Evolutionary conservation across 2,888 invertebrate genomes (phyloP).

Genomic region (Fragum sueziense): DNA sequence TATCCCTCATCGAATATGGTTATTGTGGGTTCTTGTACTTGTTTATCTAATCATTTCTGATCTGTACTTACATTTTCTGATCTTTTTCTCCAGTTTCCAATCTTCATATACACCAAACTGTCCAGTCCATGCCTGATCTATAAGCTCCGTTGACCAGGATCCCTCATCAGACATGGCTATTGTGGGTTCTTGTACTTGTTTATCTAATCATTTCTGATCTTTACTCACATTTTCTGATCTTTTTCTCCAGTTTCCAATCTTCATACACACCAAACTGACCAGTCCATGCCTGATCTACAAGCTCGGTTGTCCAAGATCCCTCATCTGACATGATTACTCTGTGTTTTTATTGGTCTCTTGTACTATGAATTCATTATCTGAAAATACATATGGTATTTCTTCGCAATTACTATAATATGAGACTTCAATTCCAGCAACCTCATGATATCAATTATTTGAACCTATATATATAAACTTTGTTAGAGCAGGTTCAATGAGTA

Average conservation of each 20-base stretch:
- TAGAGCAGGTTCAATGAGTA: too few relatives aligned
- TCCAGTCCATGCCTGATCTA: conserved; percentile 40
- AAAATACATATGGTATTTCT: too few relatives aligned
- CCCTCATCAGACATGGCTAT: background rate
- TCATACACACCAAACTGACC: conserved; percentile 20
- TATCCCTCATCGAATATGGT: background rate
- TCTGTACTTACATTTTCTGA: conserved; percentile 55
- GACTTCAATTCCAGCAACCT: too few relatives aligned
- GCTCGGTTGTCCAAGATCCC: background rate
- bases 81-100: conserved; percentile 59
- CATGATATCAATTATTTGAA: too few relatives aligned
- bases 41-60: too few relatives aligned
- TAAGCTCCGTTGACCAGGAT: background rate
- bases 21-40: too few relatives aligned
- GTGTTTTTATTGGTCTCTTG: too few relatives aligned
- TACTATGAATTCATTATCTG: too few relatives aligned
- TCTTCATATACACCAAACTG: conserved; percentile 32
- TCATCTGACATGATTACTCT: background rate
- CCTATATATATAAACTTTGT: too few relatives aligned
- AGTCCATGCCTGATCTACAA: conserved; percentile 40
- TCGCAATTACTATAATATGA: too few relatives aligned
- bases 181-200: too few relatives aligned
- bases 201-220: too few relatives aligned
- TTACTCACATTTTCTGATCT: conserved; percentile 56
- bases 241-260: conserved; percentile 59